Percentiles rank a stretch among this genome's conserved stretches.
Evolutionary conservation across 2,888 invertebrate genomes (phyloP).

Genomic region (Eremobia ochroleuca): DNA sequence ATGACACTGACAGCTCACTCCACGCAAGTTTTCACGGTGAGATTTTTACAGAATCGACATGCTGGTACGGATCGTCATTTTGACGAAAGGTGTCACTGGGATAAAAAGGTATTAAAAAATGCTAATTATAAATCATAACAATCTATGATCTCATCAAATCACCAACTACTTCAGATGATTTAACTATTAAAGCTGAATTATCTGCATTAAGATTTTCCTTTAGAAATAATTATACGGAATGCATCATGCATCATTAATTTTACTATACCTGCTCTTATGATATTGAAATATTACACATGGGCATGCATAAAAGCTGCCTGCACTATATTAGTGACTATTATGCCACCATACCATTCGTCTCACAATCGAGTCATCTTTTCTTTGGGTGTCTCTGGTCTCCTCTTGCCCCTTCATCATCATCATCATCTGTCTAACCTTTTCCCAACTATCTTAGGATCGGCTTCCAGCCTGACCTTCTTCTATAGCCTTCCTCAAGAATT

Average conservation of each 20-base stretch:
- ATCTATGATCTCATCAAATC: too few species aligned
- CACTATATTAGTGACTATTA: neutral
- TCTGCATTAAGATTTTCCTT: conserved; percentile 8
- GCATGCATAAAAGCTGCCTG: neutral
- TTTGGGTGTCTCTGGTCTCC: neutral
- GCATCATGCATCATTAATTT: too few species aligned
- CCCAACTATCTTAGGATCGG: neutral
- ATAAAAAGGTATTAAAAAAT: neutral
- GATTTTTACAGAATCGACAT: too few species aligned
- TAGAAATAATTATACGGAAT: neutral
- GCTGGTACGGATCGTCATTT: too few species aligned
- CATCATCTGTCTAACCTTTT: neutral
- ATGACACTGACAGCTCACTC: too few species aligned
- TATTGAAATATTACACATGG: too few species aligned
- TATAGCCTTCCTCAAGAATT: too few species aligned
- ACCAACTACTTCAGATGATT: too few species aligned
- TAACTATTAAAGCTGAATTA: conserved; percentile 4
- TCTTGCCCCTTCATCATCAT: neutral
- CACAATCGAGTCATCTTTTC: neutral
- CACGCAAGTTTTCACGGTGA: too few species aligned
- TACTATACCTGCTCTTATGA: neutral
- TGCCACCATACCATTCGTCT: neutral
- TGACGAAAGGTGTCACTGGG: too few species aligned
- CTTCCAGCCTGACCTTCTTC: neutral
- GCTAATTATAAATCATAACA: neutral